Evolutionary conservation across 2,888 invertebrate genomes (phyloP).

Genomic region (Melipona bicolor): DNA sequence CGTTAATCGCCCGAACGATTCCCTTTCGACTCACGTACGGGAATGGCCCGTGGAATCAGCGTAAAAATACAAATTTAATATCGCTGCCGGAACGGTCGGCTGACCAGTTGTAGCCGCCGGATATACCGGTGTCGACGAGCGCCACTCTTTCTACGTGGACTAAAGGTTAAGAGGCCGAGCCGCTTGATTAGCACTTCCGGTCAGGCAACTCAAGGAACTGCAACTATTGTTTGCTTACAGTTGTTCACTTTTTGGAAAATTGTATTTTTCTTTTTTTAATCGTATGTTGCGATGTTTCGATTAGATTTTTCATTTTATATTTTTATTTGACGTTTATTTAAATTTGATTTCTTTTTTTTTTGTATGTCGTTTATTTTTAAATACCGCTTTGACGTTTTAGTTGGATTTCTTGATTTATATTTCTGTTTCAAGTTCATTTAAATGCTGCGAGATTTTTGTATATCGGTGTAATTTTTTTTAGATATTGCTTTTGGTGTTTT

Average conservation of each 20-base stretch:
- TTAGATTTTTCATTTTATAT: neutral
- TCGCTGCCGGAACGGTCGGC: constrained; percentile 73
- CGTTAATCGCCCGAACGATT: constrained; percentile 86
- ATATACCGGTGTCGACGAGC: constrained; percentile 49
- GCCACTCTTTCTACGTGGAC: constrained; percentile 6
- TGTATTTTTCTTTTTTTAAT: neutral
- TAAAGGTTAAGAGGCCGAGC: constrained; percentile 15
- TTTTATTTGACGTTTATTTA: too few relatives aligned
- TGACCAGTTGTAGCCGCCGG: constrained; percentile 49
- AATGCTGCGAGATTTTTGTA: too few relatives aligned
- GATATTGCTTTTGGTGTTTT: too few relatives aligned
- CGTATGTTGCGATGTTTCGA: neutral
- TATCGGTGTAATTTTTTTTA: too few relatives aligned
- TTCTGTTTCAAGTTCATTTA: too few relatives aligned
- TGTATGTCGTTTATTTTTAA: too few relatives aligned
- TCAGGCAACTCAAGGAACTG: neutral
- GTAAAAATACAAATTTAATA: constrained; percentile 88
- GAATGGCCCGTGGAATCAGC: constrained; percentile 86
- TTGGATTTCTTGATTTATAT: too few relatives aligned
- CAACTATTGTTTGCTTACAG: neutral
- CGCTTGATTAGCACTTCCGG: constrained; percentile 37
- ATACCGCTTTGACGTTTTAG: too few relatives aligned
- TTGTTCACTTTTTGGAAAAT: neutral
- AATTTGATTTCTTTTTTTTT: too few relatives aligned
- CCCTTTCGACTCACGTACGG: constrained; percentile 86